These are phyloP conservation scores for Mythimna loreyi DNA, from an alignment of 2,888 invertebrate genomes.

Conservation along the genomic window DNA sequence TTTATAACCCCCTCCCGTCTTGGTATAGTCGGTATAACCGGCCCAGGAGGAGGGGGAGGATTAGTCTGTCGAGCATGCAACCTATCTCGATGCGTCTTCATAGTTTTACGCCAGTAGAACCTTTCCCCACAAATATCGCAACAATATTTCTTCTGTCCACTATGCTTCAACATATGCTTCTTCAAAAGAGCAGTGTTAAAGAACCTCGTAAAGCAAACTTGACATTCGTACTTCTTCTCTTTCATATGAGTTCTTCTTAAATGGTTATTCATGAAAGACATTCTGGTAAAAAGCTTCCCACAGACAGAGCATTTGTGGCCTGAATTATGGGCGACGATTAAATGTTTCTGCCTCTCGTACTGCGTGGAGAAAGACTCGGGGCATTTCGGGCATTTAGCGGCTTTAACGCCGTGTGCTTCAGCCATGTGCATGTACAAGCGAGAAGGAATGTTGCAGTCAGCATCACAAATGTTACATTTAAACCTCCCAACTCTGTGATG, in stretches of 20 bases:
- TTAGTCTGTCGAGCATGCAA: slow-evolving; percentile 76
- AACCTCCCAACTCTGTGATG: slow-evolving; percentile 85
- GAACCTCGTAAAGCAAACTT: slow-evolving; percentile 86
- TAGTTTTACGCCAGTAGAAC: slow-evolving; percentile 91
- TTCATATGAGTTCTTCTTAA: slow-evolving; percentile 84
- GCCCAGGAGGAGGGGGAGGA: slow-evolving; percentile 24
- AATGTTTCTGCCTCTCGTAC: slow-evolving; percentile 88
- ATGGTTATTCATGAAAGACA: slow-evolving; percentile 85
- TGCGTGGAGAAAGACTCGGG: slow-evolving; percentile 88
- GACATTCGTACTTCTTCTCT: slow-evolving; percentile 86
- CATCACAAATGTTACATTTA: slow-evolving; percentile 82
- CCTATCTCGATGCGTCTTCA: slow-evolving; percentile 90
- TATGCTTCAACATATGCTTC: slow-evolving; percentile 86
- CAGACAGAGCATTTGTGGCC: slow-evolving; percentile 87
- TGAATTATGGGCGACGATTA: slow-evolving; percentile 88
- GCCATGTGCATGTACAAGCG: slow-evolving; percentile 88
- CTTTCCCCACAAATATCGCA: slow-evolving; percentile 92
- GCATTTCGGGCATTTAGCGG: slow-evolving; percentile 86
- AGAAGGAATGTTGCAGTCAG: slow-evolving; percentile 86
- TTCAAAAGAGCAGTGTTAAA: slow-evolving; percentile 85
- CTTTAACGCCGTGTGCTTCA: slow-evolving; percentile 83
- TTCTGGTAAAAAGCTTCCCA: slow-evolving; percentile 82
- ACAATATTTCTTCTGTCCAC: slow-evolving; percentile 90
- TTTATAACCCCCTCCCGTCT: slow-evolving; percentile 7
- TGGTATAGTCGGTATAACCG: slow-evolving; percentile 6